Base-by-base conservation (phyloP, 2,888 invertebrate species). In the Orchestes rusci region DNA sequence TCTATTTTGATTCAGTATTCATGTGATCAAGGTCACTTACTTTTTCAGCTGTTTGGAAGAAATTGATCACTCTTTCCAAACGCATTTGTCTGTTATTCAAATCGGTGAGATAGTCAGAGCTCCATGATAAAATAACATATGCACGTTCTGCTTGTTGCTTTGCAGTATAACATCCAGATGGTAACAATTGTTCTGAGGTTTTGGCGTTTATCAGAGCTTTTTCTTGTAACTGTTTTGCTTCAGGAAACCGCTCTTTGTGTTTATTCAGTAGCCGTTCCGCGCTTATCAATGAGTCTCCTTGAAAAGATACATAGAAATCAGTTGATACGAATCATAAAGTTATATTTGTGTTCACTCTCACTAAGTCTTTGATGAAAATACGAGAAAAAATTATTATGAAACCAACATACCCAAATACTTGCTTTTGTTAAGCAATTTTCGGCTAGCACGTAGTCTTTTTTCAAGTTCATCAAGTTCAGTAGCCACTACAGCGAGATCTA, bases 161-260 rank as follows among this genome's bases (percentile, higher is more conserved):
- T 2, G 80, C 80, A 16, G 80, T 82, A 57, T 82, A 80, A 59
- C 81, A 80, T 19, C 82, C 83, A 2, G 80, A 74, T 16, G 78
- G 73, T 32, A 81, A 76, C 45, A 88, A 72, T 59, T 82, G 80
- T 65, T 88, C 87, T 12, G 85, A 86, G 28, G 83, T 82, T 59
- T 82, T 79, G 16, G 86, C 80, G 56, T 87, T 80, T 65, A 81
- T 83, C 38, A 88, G 67, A 4, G 84, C 81, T 55, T 77, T 75
- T 62, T 88, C 87, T 62, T 87, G 82, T 46, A 85, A 70, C 48
- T 80, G 76, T 70, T 80, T 74, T 16, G 84, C 84, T 67, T 84
- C 82, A 16, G 75, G 73, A 55, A 84, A 76, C 56, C 82, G 72
- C 60, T 80, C 80, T 45, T 73, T 73, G 59, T 86, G 77, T 57